Conservation (phyloP, 2,797 vertebrate species). For the Chaenodraco wilsoni region DNA sequence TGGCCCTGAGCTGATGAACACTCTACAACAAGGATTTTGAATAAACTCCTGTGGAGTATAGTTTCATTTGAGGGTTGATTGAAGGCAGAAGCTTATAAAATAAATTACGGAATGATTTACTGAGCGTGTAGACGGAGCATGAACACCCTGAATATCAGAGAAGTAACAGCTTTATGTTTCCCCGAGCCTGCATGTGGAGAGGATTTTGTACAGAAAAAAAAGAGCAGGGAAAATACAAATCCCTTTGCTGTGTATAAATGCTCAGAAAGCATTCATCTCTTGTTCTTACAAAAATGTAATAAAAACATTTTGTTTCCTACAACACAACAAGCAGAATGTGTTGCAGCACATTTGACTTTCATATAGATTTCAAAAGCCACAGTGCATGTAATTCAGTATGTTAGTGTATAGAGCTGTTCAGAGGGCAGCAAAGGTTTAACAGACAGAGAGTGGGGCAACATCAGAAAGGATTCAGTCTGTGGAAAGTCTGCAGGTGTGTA, state of each 20-base stretch:
- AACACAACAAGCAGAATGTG: neutral
- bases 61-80: neutral
- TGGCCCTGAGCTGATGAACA: constrained; percentile 4
- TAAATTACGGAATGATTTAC: constrained; percentile 3
- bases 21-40: constrained; percentile 1
- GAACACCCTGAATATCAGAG: constrained; percentile 14
- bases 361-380: neutral
- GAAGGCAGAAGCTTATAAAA: neutral
- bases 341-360: neutral
- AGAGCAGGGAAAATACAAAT: neutral
- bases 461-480: constrained; percentile 22
- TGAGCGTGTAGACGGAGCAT: constrained; percentile 12
- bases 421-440: constrained; percentile 3
- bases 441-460: neutral
- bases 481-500: constrained; percentile 34
- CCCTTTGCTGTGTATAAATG: neutral
- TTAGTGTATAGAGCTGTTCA: neutral
- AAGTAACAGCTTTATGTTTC: constrained; percentile 7
- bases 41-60: neutral
- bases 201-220: constrained; percentile 5
- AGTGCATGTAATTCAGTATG: constrained; percentile 7
- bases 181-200: neutral
- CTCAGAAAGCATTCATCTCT: neutral
- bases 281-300: neutral
- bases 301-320: neutral